Evolutionary conservation across 2,797 vertebrate species (phyloP).

Genomic region (Anabacerthia variegaticeps): DNA sequence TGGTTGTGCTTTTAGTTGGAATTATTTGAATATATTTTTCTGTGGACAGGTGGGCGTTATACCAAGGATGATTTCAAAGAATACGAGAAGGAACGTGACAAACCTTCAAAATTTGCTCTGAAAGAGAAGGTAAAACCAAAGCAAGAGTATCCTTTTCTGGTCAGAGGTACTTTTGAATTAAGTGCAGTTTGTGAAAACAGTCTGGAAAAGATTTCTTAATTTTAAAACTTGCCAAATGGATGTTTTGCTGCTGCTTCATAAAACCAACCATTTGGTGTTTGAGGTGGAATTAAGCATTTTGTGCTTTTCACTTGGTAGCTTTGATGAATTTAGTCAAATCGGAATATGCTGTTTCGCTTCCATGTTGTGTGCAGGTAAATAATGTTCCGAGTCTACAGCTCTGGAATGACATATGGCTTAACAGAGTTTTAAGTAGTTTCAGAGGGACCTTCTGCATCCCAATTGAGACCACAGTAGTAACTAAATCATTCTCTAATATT

Average conservation of each 20-base stretch:
- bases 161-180: not conserved
- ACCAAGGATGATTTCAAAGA: constrained; percentile 96
- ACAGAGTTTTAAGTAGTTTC: not conserved
- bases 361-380: not conserved
- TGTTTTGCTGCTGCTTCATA: not conserved
- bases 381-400: not conserved
- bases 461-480: not conserved
- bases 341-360: not conserved
- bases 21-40: not conserved
- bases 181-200: not conserved
- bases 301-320: not conserved
- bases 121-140: constrained; percentile 91
- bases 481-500: not conserved
- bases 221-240: not conserved
- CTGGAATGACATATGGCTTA: not conserved
- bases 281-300: not conserved
- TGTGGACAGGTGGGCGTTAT: constrained; percentile 87
- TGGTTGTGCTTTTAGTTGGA: not conserved
- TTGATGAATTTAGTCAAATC: not conserved
- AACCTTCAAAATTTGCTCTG: constrained; percentile 83
- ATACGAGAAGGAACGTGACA: constrained; percentile 89
- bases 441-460: not conserved
- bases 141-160: constrained; percentile 91
- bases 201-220: not conserved
- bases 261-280: not conserved